phyloP scores from a whole-genome alignment of 1,140 invertebrate species.

The Drosophila kohkoa region DNA sequence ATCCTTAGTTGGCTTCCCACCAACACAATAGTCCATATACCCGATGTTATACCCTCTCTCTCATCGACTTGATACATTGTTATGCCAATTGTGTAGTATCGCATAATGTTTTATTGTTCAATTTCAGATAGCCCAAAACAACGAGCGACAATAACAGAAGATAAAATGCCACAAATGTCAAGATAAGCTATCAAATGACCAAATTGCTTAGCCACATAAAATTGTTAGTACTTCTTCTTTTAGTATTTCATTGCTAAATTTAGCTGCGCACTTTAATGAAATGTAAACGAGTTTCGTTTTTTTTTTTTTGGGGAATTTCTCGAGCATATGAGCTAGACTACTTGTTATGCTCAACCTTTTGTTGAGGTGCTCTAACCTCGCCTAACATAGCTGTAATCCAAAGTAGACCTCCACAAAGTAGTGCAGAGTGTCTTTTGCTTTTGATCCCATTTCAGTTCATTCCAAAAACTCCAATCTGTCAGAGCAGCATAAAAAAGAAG shows the following conservation, averaged over 20 bases:
- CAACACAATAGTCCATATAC: conserved; percentile 12
- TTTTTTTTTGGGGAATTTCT: neutral
- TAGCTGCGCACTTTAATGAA: conserved; percentile 1
- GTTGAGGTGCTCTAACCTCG: neutral
- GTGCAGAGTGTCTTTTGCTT: neutral
- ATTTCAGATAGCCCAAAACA: conserved; percentile 1
- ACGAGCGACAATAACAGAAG: conserved; percentile 2
- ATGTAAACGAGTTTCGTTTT: neutral
- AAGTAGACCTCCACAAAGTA: conserved; percentile 9
- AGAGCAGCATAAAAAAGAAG: neutral
- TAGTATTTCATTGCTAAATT: neutral
- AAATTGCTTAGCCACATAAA: conserved; percentile 2
- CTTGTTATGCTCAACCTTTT: neutral
- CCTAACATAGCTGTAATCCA: neutral
- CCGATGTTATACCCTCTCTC: neutral
- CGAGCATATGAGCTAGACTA: neutral
- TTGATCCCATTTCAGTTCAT: conserved; percentile 2
- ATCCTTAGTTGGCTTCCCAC: neutral
- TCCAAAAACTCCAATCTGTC: conserved; percentile 11
- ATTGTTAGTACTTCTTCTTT: neutral
- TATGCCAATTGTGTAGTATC: conserved; percentile 13
- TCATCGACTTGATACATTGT: neutral
- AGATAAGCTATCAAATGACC: conserved; percentile 11
- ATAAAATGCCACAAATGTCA: conserved; percentile 7
- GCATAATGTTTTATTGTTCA: conserved; percentile 19